phyloP scores from a whole-genome alignment of 2,888 invertebrate genomes.

The Nomada fucata region DNA sequence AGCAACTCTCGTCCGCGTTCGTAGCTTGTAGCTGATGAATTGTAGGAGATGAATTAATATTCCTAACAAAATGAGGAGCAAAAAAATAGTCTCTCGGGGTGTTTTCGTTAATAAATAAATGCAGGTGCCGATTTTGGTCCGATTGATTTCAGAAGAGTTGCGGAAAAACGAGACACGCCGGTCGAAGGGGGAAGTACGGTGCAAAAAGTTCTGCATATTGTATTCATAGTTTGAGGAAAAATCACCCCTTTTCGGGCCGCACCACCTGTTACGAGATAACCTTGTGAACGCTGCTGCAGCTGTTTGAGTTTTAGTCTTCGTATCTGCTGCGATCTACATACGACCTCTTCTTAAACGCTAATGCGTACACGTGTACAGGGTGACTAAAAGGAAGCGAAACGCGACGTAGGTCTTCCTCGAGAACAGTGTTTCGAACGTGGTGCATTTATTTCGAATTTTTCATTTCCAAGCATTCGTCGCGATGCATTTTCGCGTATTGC shows the following conservation, averaged over 20 bases:
- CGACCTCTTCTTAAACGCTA: constrained; percentile 7
- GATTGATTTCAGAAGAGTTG: no score
- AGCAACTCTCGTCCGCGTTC: background rate
- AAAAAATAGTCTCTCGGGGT: no score
- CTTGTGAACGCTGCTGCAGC: constrained; percentile 21
- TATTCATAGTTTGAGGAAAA: constrained; percentile 13
- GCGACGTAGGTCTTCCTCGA: background rate
- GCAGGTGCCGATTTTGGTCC: no score
- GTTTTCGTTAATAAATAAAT: no score
- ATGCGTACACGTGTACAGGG: background rate
- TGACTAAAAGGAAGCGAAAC: background rate
- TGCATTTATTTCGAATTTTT: background rate
- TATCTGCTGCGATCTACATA: constrained; percentile 18
- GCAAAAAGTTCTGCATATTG: background rate
- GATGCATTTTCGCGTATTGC: no score
- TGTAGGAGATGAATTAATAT: no score
- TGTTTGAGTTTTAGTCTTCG: constrained; percentile 19
- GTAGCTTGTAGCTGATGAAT: background rate
- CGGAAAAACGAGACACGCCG: no score
- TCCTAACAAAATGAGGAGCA: background rate
- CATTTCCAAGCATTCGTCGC: background rate
- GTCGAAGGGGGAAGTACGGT: no score
- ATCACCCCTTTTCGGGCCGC: constrained; percentile 4
- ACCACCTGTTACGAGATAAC: constrained; percentile 25
- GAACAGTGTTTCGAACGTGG: background rate